phyloP scores from a whole-genome alignment of 2,797 vertebrate species.

The Sebastes minor region DNA sequence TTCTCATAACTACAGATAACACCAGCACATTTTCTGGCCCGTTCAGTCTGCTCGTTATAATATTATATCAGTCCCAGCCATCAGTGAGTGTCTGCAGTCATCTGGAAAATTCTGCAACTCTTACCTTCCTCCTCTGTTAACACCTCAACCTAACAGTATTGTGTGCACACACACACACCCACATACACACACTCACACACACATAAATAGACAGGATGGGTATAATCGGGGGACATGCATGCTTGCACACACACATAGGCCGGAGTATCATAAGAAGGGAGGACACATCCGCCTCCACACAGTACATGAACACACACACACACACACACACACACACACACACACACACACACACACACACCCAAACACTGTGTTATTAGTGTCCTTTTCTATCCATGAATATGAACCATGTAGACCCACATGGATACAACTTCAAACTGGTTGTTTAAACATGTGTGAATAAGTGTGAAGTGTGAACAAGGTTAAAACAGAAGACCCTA shows the following conservation, averaged over 20 bases:
- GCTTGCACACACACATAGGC: constrained; percentile 38
- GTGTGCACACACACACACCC: constrained; percentile 15
- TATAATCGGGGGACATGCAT: constrained; percentile 44
- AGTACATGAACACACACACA: not conserved
- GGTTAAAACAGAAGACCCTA: not conserved
- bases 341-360: not conserved
- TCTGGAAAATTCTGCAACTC: constrained; percentile 60
- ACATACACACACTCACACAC: not conserved
- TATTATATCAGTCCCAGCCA: constrained; percentile 56
- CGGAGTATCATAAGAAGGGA: constrained; percentile 15
- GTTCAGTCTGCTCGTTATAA: constrained; percentile 30
- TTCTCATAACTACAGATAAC: not conserved
- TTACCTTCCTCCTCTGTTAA: constrained; percentile 72
- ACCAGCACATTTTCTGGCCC: not conserved
- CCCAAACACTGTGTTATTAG: not conserved
- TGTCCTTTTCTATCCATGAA: not conserved
- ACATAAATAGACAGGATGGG: constrained; percentile 3
- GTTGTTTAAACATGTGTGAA: not conserved
- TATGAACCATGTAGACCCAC: not conserved
- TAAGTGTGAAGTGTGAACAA: not conserved
- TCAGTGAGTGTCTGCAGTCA: constrained; percentile 56
- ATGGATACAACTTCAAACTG: not conserved
- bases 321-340: constrained; percentile 1
- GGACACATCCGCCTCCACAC: constrained; percentile 15
- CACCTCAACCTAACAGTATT: constrained; percentile 49